Evolutionary conservation across 2,888 invertebrate genomes (phyloP), one percentile per base, ranked within the genome.

Genomic region (Lordiphosa fenestrarum): DNA sequence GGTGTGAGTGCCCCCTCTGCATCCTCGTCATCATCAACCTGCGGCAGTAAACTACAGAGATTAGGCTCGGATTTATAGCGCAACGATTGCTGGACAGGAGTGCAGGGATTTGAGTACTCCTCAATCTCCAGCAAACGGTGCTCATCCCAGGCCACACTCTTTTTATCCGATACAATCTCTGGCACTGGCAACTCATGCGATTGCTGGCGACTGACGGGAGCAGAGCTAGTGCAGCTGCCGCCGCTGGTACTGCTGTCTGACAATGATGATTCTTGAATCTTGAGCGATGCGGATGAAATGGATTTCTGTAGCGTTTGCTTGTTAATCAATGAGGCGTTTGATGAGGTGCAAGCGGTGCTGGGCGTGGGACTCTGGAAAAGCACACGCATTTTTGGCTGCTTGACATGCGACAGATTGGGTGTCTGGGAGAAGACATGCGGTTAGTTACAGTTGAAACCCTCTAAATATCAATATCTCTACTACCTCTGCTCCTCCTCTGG

Each of bases 41-140:
- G 65, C 5, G 71, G 70, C 51, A 71, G 66, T 39, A 78, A 53
- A 69, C 83, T 84, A 39, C 83, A 81, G 6, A 89, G 66, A 84
- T 90, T 88, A 48, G 89, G 89, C 69, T 89, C 88, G 0, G 89
- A 89, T 69, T 88, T 89, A 65, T 86, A 88, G 41, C 87, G 83
- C 13, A 85, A 77, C n/a, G 72, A 75, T 41, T 78, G 78, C 60
- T 84, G 73, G 30, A 75, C 78, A 0, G 86, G 83, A 4, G 86
- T 85, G 35, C 73, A 81, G 1, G 82, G 77, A 73, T 84, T 78
- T 7, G 74, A 78, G 47, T 69, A 73, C 21, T 80, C 77, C 39
- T 80, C 78, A 30, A 78, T 73, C 23, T 86, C 70, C 1, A 74
- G 50, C 37, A 87, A 50, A 10, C 74, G 74, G 13, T 64, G 67